Evolutionary conservation across 2,113 vertebrate species (phyloP), one percentile per base, ranked within the genome.

Genomic region (Phycodurus eques): DNA sequence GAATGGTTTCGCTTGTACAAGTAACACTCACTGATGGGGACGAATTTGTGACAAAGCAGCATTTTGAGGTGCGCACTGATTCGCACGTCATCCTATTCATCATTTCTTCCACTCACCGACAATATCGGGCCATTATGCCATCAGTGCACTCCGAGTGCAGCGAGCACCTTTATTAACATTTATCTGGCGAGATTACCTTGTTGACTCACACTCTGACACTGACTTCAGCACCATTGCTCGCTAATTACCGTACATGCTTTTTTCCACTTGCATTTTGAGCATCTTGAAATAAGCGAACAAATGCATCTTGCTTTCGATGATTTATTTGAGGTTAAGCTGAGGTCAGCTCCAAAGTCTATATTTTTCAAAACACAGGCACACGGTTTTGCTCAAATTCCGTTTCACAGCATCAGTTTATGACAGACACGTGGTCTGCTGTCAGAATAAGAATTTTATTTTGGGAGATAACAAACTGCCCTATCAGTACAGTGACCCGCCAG

Each of bases 21-120:
- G 74, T 65, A 80, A 31, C 15, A 43, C 69, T 73, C 49, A 46
- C 73, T 76, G 49, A 77, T 78, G 64, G 78, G 72, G 68, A 49
- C 43, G 67, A 20, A 42, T 76, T 46, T 22, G 22, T 83, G 64
- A 85, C 57, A 76, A 70, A 77, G 73, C 44, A 42, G 64, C 61
- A 69, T 67, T 67, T 72, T 31, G 69, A 81, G 62, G 76, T 83
- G 65, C 35, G 53, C 35, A 53, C 31, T 65, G 70, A 83, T 82
- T 83, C 39, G 76, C 54, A 56, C 14, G 9, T 59, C 42, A 46
- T 53, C 75, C 65, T 73, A 83, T 83, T 83, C 67, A 79, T 81
- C 71, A 67, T 47, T 68, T 78, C 70, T 68, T 74, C 46, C 75
- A 60, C 13, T 79, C 17, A 6, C 46, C 44, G 51, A 68, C 79